Conservation (phyloP, 2,888 invertebrate species). For the Brenthis daphne region DNA sequence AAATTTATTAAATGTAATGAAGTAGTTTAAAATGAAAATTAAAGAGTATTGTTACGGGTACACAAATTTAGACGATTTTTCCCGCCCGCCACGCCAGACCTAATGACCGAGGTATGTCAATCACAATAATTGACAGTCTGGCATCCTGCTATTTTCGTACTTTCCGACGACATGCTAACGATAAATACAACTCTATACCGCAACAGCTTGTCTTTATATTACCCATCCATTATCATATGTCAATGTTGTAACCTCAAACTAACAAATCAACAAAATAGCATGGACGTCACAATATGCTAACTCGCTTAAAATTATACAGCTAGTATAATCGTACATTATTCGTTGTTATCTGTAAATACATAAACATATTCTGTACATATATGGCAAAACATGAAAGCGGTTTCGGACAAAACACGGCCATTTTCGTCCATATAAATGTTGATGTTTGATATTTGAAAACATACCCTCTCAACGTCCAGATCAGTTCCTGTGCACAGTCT, state of each 20-base stretch:
- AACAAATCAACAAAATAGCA: slow-evolving; percentile 71
- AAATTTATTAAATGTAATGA: not conserved
- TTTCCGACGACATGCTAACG: slow-evolving; percentile 38
- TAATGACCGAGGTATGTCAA: slow-evolving; percentile 77
- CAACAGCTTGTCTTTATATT: slow-evolving; percentile 25
- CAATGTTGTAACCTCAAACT: slow-evolving; percentile 78
- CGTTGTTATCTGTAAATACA: slow-evolving; percentile 18
- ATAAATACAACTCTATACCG: slow-evolving; percentile 40
- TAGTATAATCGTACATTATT: slow-evolving; percentile 11
- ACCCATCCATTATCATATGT: slow-evolving; percentile 56
- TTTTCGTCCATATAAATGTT: slow-evolving; percentile 66
- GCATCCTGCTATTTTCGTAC: slow-evolving; percentile 54
- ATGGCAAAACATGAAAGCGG: slow-evolving; percentile 61
- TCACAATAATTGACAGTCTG: slow-evolving; percentile 79
- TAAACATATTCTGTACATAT: slow-evolving; percentile 24
- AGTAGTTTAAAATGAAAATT: not conserved
- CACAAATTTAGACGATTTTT: slow-evolving; percentile 37
- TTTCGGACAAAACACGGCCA: slow-evolving; percentile 75
- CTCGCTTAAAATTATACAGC: slow-evolving; percentile 38
- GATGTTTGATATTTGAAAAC: slow-evolving; percentile 53
- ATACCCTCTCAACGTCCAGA: slow-evolving; percentile 79
- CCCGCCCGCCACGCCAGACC: slow-evolving; percentile 47
- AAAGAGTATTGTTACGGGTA: slow-evolving; percentile 27
- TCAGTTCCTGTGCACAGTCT: slow-evolving; percentile 79
- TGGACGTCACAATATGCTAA: slow-evolving; percentile 60